phyloP scores from a whole-genome alignment of 2,797 vertebrate species.

The Orestias chungarensis region DNA sequence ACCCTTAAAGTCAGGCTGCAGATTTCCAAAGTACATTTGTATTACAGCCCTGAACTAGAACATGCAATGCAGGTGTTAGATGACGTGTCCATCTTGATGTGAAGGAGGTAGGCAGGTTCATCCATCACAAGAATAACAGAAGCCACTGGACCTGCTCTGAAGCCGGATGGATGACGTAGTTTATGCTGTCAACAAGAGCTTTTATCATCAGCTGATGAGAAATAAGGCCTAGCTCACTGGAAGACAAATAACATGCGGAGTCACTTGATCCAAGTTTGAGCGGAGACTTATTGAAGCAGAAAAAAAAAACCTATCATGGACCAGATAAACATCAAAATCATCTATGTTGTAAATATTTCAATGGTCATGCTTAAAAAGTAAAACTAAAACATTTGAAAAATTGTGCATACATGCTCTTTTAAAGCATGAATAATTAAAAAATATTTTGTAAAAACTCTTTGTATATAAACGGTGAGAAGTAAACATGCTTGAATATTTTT shows the following conservation, averaged over 20 bases:
- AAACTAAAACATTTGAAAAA: neutral
- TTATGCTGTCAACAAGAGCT: constrained; percentile 39
- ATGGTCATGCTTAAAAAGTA: neutral
- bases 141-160: constrained; percentile 41
- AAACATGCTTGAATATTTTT: too few species aligned
- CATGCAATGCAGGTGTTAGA: constrained; percentile 29
- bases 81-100: constrained; percentile 33
- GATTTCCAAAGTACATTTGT: constrained; percentile 39
- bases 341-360: neutral
- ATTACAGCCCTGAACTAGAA: constrained; percentile 38
- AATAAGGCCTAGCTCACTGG: constrained; percentile 25
- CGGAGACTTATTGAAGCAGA: neutral
- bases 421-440: too few species aligned
- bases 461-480: too few species aligned
- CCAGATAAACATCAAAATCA: neutral
- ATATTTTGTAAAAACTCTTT: too few species aligned
- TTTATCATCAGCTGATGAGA: constrained; percentile 41
- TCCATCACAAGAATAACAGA: constrained; percentile 46
- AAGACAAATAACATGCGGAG: constrained; percentile 28
- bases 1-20: constrained; percentile 43
- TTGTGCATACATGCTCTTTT: too few species aligned
- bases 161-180: constrained; percentile 32
- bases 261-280: constrained; percentile 36
- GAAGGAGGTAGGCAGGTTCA: constrained; percentile 28
- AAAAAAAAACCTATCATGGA: constrained; percentile 9